Evolutionary conservation across 92 coral and sea anemone species (phyloP), one percentile per base, ranked within the genome.

Genomic region (Heteractis magnifica): DNA sequence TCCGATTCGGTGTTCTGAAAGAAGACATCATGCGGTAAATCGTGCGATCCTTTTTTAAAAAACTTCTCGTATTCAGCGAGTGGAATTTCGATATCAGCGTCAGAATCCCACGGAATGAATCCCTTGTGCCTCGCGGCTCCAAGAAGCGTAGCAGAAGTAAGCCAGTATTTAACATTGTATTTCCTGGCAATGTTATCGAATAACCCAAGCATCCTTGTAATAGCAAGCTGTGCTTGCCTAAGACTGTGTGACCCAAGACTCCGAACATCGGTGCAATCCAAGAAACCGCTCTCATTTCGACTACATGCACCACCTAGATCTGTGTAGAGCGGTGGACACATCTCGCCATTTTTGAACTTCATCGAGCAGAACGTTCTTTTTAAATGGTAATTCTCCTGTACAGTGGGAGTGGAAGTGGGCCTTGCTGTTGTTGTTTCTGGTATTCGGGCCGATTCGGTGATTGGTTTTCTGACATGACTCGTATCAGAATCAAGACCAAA

Each of bases 121-220:
- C 97, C 97, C 16, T 71, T 56, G 62, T 93, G 97, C 77, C 94
- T 86, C 4, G 92, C 97, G 15, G 97, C 94, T 4, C 94, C 97
- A 0, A 93, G 90, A 4, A 93, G 87, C n/a, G 97, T 86, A 20
- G 89, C 94, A 6, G 84, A 76, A 11, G 90, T 71, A 7, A 93
- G 77, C 97, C 97, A 93, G 80, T 91, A 91, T 18, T 34, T 70
- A 8, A 91, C 41, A 20, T 78, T 59, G 73, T 91, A 85, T 80
- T 89, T 88, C 14, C 85, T 83, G 0, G 94, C 90, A 79, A 93
- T 80, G 10, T 88, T 84, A 64, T 91, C 89, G 52, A 93, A 88
- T 13, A 86, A 58, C 8, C 92, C 76, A 18, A 93, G 76, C 89
- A 93, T 87, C 70, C 93, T 56, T 8, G 89, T 91, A 8, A 87